A percentile compares a stretch with the other conserved stretches of the same genome.
phyloP scores from a whole-genome alignment of 2,797 vertebrate species.

The Poecile montanus region DNA sequence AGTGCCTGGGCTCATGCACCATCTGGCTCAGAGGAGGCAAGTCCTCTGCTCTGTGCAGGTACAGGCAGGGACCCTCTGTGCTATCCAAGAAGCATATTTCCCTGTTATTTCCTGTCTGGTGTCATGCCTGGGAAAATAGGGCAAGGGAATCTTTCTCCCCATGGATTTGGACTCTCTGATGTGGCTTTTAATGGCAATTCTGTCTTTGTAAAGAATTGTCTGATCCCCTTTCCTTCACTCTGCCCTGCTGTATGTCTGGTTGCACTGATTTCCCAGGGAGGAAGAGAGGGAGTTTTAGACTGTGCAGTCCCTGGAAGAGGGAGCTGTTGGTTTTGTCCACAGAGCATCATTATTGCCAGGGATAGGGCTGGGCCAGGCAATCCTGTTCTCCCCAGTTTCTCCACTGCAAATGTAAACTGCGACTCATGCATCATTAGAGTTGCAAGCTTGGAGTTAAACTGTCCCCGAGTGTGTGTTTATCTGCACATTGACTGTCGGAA shows the following conservation, averaged over 20 bases:
- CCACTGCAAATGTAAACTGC: constrained; percentile 4
- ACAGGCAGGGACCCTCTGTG: background rate
- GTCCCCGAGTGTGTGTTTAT: constrained; percentile 7
- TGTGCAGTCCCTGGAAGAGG: background rate
- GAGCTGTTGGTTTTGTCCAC: constrained; percentile 11
- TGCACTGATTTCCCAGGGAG: background rate
- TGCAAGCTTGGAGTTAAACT: constrained; percentile 24
- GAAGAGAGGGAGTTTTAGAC: background rate
- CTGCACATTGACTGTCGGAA: background rate
- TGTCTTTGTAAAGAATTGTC: background rate
- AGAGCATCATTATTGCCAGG: background rate
- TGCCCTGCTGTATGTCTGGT: background rate
- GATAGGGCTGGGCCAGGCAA: background rate
- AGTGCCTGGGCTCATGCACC: background rate
- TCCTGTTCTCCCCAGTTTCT: background rate
- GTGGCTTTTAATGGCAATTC: background rate
- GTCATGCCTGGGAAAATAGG: background rate
- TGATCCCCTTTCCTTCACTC: background rate
- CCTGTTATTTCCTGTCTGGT: background rate
- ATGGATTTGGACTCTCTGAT: background rate
- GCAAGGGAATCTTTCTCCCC: background rate
- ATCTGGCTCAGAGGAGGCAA: background rate
- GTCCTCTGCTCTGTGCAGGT: background rate
- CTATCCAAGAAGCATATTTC: background rate
- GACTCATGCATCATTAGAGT: background rate